Evolutionary conservation across 2,113 vertebrate species (phyloP).

Genomic region (Odobenus rosmarus): DNA sequence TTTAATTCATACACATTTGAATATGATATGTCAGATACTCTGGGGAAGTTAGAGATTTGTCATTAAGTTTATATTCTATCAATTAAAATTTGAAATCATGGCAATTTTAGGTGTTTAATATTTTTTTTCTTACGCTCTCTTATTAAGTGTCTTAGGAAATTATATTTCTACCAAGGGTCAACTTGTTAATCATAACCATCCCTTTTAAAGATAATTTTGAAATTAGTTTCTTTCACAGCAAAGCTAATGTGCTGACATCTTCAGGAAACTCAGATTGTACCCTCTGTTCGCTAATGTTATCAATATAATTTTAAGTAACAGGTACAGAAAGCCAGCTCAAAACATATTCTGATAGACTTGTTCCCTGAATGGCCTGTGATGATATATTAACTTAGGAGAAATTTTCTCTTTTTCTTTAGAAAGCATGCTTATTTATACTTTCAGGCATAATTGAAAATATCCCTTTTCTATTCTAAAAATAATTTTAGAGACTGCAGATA

Average conservation of each 20-base stretch:
- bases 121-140: neutral
- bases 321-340: neutral
- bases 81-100: constrained; percentile 15
- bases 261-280: neutral
- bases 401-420: neutral
- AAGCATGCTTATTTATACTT: neutral
- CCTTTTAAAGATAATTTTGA: neutral
- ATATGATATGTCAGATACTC: neutral
- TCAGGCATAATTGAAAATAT: neutral
- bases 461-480: neutral
- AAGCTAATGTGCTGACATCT: neutral
- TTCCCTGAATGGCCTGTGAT: neutral
- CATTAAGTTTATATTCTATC: neutral
- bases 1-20: neutral
- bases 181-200: neutral
- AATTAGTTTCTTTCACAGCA: neutral
- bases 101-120: neutral
- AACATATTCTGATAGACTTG: neutral
- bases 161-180: neutral
- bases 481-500: neutral
- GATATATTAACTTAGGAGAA: neutral
- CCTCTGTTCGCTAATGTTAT: neutral
- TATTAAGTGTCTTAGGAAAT: constrained; percentile 9
- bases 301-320: neutral
- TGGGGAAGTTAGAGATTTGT: neutral